phyloP scores from a whole-genome alignment of 2,888 invertebrate species.

The Mesorhabditis sp. region DNA sequence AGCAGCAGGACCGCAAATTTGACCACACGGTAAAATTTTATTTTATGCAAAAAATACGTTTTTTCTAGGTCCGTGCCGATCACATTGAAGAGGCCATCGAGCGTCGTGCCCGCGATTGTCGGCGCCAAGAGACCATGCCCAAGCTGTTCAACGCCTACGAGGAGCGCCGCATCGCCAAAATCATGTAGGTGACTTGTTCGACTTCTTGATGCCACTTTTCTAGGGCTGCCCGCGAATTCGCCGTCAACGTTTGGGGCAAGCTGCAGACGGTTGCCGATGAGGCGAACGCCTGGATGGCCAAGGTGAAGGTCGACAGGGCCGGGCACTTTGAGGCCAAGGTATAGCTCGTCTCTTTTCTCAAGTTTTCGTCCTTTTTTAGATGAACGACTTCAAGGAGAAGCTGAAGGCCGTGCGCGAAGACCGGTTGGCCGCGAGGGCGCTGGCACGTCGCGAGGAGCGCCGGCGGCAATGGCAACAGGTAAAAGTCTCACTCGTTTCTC shows the following conservation, averaged over 20 bases:
- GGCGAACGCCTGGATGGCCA: conserved; percentile 38
- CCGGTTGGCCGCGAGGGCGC: conserved; percentile 33
- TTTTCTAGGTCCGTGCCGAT: conserved; percentile 75
- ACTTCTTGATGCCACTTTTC: conserved; percentile 16
- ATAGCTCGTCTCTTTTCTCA: not conserved
- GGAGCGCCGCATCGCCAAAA: conserved; percentile 39
- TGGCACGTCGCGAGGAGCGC: conserved; percentile 30
- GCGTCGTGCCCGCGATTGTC: not conserved
- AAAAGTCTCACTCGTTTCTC: not conserved
- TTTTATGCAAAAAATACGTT: too few species aligned
- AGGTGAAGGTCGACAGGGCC: conserved; percentile 33
- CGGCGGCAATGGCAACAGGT: conserved; percentile 21
- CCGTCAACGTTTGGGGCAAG: conserved; percentile 39
- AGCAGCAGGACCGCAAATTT: conserved; percentile 92
- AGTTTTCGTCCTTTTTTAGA: conserved; percentile 8
- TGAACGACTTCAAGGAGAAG: conserved; percentile 29
- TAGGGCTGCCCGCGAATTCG: conserved; percentile 42
- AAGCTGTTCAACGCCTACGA: conserved; percentile 44
- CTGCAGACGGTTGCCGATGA: conserved; percentile 35
- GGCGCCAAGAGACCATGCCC: conserved; percentile 29
- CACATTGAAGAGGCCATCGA: conserved; percentile 85
- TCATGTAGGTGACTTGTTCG: conserved; percentile 30
- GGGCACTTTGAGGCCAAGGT: conserved; percentile 39
- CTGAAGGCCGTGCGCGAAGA: conserved; percentile 31
- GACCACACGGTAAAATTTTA: conserved; percentile 73